phyloP scores from a whole-genome alignment of 2,888 invertebrate species.

The Pterobdella sp. region DNA sequence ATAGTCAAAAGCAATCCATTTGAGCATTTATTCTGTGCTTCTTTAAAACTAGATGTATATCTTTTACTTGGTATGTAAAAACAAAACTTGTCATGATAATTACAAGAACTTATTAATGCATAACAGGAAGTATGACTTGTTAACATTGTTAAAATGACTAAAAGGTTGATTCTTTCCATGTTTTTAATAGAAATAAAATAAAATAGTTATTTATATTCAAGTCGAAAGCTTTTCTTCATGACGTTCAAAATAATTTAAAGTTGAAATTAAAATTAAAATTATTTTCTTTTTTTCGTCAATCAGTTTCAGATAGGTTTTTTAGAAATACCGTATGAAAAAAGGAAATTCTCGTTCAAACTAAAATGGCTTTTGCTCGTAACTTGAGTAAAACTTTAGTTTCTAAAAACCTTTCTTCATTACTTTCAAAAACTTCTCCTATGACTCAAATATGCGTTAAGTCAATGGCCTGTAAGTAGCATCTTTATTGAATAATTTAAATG shows the following conservation, averaged over 20 bases:
- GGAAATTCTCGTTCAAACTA: not conserved
- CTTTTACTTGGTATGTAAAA: not conserved
- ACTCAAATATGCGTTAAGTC: not conserved
- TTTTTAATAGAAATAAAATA: not conserved
- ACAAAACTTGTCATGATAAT: constrained; percentile 9
- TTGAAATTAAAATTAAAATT: too few species aligned
- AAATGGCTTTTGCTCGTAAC: not conserved
- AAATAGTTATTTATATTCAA: not conserved
- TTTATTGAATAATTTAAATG: not conserved
- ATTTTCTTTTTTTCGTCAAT: too few species aligned
- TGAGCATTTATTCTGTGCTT: not conserved
- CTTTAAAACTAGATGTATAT: not conserved
- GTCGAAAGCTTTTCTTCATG: not conserved
- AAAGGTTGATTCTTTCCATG: not conserved
- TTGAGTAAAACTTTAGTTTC: not conserved
- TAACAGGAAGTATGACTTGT: not conserved
- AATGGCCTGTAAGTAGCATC: constrained; percentile 13
- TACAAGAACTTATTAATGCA: not conserved
- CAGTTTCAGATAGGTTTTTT: not conserved
- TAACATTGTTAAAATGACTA: not conserved
- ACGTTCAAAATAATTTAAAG: not conserved
- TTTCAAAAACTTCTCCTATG: not conserved
- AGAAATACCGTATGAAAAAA: not conserved
- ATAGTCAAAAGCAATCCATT: not conserved
- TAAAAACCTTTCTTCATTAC: not conserved